Evolutionary conservation across 1,140 invertebrate genomes (phyloP).

Genomic region (Ceratina japonica): DNA sequence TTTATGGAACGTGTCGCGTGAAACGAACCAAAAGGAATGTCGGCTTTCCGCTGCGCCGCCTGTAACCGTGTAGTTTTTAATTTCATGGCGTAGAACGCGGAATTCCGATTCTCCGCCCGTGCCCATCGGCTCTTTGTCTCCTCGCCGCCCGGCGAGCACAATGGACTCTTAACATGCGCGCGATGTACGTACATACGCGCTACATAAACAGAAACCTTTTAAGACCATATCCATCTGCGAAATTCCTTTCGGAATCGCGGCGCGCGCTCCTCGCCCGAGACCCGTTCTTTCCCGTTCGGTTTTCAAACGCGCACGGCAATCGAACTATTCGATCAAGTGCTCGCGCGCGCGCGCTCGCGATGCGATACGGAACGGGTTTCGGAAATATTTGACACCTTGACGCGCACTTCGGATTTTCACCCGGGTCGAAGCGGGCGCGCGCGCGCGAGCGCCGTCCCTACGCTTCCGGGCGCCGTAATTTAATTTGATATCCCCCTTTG

Average conservation of each 20-base stretch:
- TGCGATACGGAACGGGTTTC: constrained; percentile 40
- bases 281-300: constrained; percentile 34
- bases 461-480: constrained; percentile 57
- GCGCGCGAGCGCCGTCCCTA: constrained; percentile 8
- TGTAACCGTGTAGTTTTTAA: constrained; percentile 56
- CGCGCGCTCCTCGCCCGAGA: neutral
- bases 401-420: constrained; percentile 39
- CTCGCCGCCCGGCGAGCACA: constrained; percentile 24
- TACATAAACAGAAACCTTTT: constrained; percentile 5
- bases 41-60: neutral
- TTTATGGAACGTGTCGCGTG: constrained; percentile 39
- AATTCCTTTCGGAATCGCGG: constrained; percentile 32
- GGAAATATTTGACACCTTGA: constrained; percentile 63
- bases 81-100: constrained; percentile 52
- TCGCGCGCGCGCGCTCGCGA: constrained; percentile 24
- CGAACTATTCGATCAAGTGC: constrained; percentile 42
- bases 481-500: constrained; percentile 72
- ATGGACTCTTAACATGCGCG: constrained; percentile 3
- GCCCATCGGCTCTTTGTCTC: constrained; percentile 14
- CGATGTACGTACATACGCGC: neutral
- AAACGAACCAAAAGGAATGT: constrained; percentile 27
- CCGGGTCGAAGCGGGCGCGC: constrained; percentile 24
- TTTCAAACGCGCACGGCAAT: constrained; percentile 17
- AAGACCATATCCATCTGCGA: constrained; percentile 31
- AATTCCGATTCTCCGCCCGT: constrained; percentile 19